phyloP scores from a whole-genome alignment of 2,113 vertebrate species.

The Rhegmatorhina hoffmannsi region DNA sequence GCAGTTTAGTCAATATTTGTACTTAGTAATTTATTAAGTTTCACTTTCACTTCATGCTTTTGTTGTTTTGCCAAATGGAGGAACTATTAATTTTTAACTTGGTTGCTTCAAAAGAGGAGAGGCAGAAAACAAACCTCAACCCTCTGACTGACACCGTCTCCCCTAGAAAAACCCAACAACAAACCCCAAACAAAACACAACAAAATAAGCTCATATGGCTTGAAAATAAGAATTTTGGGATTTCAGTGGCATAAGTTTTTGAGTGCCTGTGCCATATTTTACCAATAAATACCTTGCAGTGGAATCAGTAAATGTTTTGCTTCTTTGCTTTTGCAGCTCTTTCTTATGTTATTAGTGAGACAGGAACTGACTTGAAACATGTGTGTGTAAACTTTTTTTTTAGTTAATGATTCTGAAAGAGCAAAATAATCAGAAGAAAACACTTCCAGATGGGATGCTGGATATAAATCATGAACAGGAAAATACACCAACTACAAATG shows the following conservation, averaged over 20 bases:
- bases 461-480: conserved; percentile 87
- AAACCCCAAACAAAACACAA: neutral
- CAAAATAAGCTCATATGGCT: neutral
- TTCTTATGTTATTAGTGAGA: neutral
- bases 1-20: neutral
- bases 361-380: conserved; percentile 10
- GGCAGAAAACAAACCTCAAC: neutral
- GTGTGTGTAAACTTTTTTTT: conserved; percentile 27
- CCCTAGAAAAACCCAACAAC: neutral
- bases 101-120: neutral
- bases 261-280: neutral
- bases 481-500: conserved; percentile 85
- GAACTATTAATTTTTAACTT: neutral
- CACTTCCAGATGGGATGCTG: conserved; percentile 80
- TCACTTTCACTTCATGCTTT: neutral
- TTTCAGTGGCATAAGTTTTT: neutral
- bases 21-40: neutral
- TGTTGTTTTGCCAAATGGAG: neutral
- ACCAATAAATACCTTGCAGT: neutral
- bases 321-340: conserved; percentile 15
- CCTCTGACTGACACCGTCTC: neutral
- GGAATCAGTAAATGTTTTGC: neutral
- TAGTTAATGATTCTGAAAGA: conserved; percentile 91
- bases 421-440: conserved; percentile 90
- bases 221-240: neutral